Percentiles rank a stretch among this genome's conserved stretches.
Conservation (phyloP, 2,797 vertebrate species). For the Synanceia verrucosa region DNA sequence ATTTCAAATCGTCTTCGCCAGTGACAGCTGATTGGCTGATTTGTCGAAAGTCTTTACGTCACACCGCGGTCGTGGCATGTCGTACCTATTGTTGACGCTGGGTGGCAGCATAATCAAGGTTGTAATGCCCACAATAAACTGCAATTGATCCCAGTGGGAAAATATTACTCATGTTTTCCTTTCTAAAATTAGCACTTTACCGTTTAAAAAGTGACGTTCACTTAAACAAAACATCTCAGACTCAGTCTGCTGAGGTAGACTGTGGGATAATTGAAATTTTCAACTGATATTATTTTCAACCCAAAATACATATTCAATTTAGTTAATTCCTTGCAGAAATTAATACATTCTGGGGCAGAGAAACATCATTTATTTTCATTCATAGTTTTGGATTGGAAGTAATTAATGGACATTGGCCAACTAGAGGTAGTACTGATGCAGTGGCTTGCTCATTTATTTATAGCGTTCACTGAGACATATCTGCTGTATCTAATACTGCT, state of each 20-base stretch:
- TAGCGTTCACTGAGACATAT: too few species aligned
- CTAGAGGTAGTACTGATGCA: neutral
- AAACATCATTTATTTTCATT: too few species aligned
- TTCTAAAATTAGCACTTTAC: slow-evolving; percentile 15
- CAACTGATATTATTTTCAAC: too few species aligned
- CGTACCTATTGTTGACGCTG: neutral
- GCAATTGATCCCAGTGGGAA: neutral
- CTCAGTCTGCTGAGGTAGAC: neutral
- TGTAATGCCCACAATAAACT: neutral
- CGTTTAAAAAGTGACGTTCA: slow-evolving; percentile 10
- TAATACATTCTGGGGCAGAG: too few species aligned
- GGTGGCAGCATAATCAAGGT: slow-evolving; percentile 51
- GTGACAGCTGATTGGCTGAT: slow-evolving; percentile 72
- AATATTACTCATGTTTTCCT: neutral
- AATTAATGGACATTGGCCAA: neutral
- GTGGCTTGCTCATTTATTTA: neutral
- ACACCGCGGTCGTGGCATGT: accelerated
- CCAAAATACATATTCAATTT: too few species aligned
- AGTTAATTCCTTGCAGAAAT: too few species aligned
- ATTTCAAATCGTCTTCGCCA: slow-evolving; percentile 78
- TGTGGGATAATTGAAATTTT: neutral
- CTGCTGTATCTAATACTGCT: too few species aligned
- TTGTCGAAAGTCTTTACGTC: slow-evolving; percentile 31
- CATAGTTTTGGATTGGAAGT: neutral
- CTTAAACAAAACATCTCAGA: neutral